Evolutionary conservation across 2,113 vertebrate species (phyloP).

Genomic region (Phasianus colchicus): DNA sequence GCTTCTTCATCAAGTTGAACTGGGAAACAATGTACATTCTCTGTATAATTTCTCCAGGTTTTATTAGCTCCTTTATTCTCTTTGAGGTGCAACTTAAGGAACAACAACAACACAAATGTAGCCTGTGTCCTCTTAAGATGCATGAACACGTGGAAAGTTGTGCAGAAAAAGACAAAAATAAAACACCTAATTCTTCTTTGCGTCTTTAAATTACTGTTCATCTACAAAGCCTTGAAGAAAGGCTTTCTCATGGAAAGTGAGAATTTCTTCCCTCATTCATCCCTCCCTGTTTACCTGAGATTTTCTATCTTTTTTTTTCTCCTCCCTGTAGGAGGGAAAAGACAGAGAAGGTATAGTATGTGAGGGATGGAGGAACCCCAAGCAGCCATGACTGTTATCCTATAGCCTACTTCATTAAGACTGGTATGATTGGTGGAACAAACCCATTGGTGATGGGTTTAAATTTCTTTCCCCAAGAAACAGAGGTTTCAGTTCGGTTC

Average conservation of each 20-base stretch:
- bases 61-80: background rate
- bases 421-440: background rate
- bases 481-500: background rate
- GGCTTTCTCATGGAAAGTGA: background rate
- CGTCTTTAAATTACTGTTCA: background rate
- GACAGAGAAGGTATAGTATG: too few species aligned
- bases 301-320: background rate
- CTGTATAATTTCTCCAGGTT: background rate
- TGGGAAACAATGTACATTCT: background rate
- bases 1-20: background rate
- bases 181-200: background rate
- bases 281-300: background rate
- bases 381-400: fast-evolving
- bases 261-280: background rate
- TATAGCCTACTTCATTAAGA: background rate
- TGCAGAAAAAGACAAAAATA: background rate
- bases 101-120: background rate
- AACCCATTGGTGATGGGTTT: background rate
- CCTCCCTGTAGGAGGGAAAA: background rate
- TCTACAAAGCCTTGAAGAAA: background rate
- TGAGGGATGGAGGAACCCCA: background rate
- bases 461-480: background rate
- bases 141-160: background rate
- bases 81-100: background rate
- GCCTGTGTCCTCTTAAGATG: background rate